These are phyloP conservation scores for Calypte anna DNA, from an alignment of 2,113 vertebrate species.

Conservation along the genomic window DNA sequence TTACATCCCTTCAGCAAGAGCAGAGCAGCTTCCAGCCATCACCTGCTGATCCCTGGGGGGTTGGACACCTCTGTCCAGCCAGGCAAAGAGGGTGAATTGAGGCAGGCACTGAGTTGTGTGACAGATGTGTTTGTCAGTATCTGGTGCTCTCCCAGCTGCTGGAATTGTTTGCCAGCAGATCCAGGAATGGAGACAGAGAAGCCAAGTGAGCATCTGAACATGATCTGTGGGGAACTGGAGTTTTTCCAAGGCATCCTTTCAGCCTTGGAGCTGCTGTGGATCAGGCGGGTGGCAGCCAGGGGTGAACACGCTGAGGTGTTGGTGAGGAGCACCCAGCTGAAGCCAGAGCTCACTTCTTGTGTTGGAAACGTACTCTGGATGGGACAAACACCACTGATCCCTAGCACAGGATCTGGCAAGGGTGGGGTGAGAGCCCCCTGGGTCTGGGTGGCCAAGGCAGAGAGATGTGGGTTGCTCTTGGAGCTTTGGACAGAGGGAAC, in stretches of 20 bases:
- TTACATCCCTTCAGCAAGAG: not conserved
- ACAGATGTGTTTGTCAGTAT: not conserved
- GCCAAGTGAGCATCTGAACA: not conserved
- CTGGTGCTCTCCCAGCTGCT: not conserved
- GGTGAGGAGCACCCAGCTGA: not conserved
- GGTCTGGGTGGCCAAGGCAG: not conserved
- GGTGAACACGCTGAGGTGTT: not conserved
- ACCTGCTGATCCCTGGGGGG: not conserved
- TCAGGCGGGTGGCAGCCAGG: accelerated
- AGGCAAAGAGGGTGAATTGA: not conserved
- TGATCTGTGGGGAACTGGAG: not conserved
- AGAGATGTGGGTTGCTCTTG: not conserved
- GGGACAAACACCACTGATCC: not conserved
- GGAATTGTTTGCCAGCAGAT: not conserved
- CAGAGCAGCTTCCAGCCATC: not conserved
- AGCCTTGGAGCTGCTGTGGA: not conserved
- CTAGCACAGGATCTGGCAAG: not conserved
- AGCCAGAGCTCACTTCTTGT: not conserved
- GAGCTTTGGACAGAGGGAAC: not conserved
- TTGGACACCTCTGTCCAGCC: not conserved
- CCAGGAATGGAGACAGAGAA: not conserved
- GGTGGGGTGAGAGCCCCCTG: accelerated
- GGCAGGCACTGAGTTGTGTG: not conserved
- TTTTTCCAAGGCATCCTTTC: not conserved
- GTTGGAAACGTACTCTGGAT: not conserved